phyloP scores from a whole-genome alignment of 1,140 invertebrate genomes.

The Diabrotica virgifera region DNA sequence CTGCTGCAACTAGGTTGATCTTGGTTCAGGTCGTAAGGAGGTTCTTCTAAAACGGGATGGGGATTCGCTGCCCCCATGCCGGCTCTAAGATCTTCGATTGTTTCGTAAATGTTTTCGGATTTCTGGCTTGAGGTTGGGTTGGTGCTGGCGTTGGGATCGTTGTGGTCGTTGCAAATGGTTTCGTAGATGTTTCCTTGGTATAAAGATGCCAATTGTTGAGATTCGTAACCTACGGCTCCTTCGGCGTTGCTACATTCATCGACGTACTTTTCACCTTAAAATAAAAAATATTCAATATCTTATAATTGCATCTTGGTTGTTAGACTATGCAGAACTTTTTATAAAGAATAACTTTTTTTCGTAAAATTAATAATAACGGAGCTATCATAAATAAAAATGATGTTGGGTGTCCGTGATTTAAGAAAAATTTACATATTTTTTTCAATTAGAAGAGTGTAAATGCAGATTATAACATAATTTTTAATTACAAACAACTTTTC shows the following conservation, averaged over 20 bases:
- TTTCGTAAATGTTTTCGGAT: slow-evolving; percentile 55
- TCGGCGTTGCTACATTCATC: slow-evolving; percentile 55
- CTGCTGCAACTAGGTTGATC: slow-evolving; percentile 41
- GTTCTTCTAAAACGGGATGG: slow-evolving; percentile 24
- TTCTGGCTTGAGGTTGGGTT: slow-evolving; percentile 38
- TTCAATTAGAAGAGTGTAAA: no score
- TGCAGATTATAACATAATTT: no score
- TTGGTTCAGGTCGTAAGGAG: slow-evolving; percentile 35
- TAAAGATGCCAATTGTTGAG: slow-evolving; percentile 39
- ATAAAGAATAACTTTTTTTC: no score
- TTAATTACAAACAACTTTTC: no score
- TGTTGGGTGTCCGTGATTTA: no score
- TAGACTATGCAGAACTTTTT: no score
- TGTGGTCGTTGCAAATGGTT: slow-evolving; percentile 44
- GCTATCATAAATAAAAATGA: no score
- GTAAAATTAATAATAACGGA: no score
- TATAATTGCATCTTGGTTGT: no score
- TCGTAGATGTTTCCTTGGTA: slow-evolving; percentile 56
- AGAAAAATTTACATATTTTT: no score
- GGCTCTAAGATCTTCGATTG: slow-evolving; percentile 50
- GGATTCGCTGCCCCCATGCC: background rate
- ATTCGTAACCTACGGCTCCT: slow-evolving; percentile 52
- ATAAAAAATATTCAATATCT: slow-evolving; percentile 3
- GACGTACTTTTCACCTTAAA: slow-evolving; percentile 14
- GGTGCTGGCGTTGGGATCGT: slow-evolving; percentile 41